Conservation (phyloP, 2,888 invertebrate genomes). For the Cantharis lateralis region DNA sequence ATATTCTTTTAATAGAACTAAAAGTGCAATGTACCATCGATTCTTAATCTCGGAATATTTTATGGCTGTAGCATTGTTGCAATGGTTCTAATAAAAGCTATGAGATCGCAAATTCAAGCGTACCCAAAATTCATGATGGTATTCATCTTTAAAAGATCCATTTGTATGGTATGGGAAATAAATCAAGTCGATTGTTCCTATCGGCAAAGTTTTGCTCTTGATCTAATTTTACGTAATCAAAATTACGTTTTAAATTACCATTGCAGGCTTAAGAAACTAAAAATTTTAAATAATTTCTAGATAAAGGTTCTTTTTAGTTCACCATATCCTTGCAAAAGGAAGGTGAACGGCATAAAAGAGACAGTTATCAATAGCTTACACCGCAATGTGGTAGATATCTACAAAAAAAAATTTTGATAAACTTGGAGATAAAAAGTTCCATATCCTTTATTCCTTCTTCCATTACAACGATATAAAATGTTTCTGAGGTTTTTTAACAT, state of each 20-base stretch:
- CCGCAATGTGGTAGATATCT: background rate
- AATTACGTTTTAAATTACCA: background rate
- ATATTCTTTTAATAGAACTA: conserved; percentile 8
- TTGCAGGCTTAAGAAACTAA: background rate
- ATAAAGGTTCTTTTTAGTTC: background rate
- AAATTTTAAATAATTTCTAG: background rate
- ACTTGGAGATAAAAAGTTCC: background rate
- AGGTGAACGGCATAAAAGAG: background rate
- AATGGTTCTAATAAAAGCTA: background rate
- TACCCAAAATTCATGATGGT: background rate
- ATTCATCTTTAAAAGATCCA: no score
- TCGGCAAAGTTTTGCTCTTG: background rate
- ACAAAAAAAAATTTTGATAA: background rate
- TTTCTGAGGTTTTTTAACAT: no score
- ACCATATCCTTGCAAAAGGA: background rate
- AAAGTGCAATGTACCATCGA: conserved; percentile 8
- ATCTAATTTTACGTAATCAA: background rate
- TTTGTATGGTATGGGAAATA: no score
- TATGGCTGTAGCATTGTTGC: background rate
- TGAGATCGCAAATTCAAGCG: background rate
- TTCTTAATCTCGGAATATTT: background rate
- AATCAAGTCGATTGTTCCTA: no score
- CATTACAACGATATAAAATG: background rate
- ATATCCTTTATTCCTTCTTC: background rate
- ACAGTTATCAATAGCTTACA: background rate